Conservation (phyloP, 2,888 invertebrate genomes). For the Hydropsyche betteni region DNA sequence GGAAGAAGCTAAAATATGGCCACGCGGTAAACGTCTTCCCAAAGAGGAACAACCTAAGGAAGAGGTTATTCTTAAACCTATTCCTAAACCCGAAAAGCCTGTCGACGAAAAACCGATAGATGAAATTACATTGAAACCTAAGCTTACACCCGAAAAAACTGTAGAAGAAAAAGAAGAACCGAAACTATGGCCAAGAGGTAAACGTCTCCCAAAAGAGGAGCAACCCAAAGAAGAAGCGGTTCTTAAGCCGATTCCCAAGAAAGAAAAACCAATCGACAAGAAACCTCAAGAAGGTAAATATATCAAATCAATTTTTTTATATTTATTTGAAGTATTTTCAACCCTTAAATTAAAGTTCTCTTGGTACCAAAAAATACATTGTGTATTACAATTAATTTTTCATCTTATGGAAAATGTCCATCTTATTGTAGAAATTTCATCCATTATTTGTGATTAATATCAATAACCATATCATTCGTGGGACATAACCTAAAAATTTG, state of each 20-base stretch:
- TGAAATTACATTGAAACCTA: conserved; percentile 56
- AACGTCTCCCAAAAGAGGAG: conserved; percentile 55
- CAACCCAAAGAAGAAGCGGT: conserved; percentile 57
- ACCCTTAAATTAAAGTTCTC: too few relatives aligned
- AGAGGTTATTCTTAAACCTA: conserved; percentile 57
- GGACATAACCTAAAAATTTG: conserved; percentile 10
- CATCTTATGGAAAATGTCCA: too few relatives aligned
- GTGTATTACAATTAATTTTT: too few relatives aligned
- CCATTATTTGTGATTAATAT: conserved; percentile 8
- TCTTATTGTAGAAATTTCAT: background rate
- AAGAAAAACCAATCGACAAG: conserved; percentile 54
- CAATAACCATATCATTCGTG: conserved; percentile 11
- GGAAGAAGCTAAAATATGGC: conserved; percentile 54
- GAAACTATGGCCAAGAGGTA: conserved; percentile 54
- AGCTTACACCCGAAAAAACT: conserved; percentile 51
- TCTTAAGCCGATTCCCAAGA: conserved; percentile 54
- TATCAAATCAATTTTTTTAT: conserved; percentile 24
- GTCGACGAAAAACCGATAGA: conserved; percentile 59
- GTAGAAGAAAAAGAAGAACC: conserved; percentile 56
- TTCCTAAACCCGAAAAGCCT: conserved; percentile 53
- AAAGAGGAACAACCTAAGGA: conserved; percentile 58
- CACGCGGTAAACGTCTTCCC: conserved; percentile 55
- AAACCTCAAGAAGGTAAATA: conserved; percentile 48
- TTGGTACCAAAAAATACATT: too few relatives aligned
- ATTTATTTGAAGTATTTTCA: background rate